Evolutionary conservation across 2,888 invertebrate genomes (phyloP), one percentile per base, ranked within the genome.

Genomic region (Adineta ricciae): DNA sequence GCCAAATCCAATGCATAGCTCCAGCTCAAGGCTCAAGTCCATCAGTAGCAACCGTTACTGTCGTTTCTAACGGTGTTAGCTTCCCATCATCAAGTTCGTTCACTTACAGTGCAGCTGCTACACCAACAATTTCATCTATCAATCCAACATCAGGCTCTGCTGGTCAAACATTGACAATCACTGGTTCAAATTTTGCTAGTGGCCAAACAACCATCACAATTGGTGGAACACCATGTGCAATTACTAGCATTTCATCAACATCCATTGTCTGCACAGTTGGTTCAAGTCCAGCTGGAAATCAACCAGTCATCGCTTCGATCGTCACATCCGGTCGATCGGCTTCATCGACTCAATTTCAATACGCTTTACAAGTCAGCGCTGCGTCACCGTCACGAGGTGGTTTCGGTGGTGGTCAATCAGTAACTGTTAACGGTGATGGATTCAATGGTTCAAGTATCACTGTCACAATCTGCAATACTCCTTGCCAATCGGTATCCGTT

Each of bases 21-120:
- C 85, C 85, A 72, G 41, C 85, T 46, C 72, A 83, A 73, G 83
- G 83, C 52, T 83, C 52, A 84, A 84, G 64, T 83, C 24, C 84
- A 56, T 52, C 54, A 49, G 11, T 32, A 36, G 46, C 49, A 8
- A 24, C 24, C 19, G 27, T 85, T 8, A 32, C 5, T 64, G 38
- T 85, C 38, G 19, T n/a, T 56, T 56, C 83, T 1, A 50, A 41
- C 19, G 83, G 83, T 64, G n/a, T 64, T 27, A 32, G 38, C 9
- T 46, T 83, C 64, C 27, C 64, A 49, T 46, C 19, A 36, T 24
- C 21, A 49, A 8, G 27, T 24, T n/a, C n/a, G n/a, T 52, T 84
- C 84, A 78, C n/a, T 32, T 85, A 78, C 36, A 82, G 52, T 78
- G 16, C 54, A 36, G 50, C 41, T n/a, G 24, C 41, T 27, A 54